A percentile compares a stretch with the other conserved stretches of the same genome.
Evolutionary conservation across 2,888 invertebrate genomes (phyloP).

Genomic region (Andrena marginata): DNA sequence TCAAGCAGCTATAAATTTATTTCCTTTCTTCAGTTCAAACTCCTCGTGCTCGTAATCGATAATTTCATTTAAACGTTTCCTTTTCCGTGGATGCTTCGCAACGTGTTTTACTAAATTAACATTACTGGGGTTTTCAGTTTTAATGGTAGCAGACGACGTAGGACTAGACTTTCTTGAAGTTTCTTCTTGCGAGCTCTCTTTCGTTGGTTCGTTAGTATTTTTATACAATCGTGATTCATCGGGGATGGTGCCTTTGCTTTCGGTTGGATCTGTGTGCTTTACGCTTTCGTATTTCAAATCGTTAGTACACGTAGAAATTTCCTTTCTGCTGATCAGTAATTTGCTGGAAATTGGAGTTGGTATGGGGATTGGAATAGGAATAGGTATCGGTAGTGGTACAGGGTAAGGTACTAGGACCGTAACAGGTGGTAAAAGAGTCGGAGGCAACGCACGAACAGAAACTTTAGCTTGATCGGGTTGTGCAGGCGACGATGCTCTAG

Average conservation of each 20-base stretch:
- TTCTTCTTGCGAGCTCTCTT: neutral
- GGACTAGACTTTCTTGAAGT: conserved; percentile 13
- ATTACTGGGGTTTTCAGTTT: neutral
- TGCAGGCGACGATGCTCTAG: neutral
- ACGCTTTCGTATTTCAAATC: conserved; percentile 4
- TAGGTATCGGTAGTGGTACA: conserved; percentile 50
- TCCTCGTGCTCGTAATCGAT: conserved; percentile 12
- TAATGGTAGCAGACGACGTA: neutral
- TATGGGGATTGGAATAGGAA: conserved; percentile 51
- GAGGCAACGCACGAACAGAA: neutral
- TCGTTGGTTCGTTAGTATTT: neutral
- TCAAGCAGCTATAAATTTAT: conserved; percentile 39
- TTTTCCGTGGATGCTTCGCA: conserved; percentile 24
- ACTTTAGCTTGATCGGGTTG: conserved; percentile 11
- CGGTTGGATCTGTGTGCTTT: neutral
- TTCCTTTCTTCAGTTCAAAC: conserved; percentile 20
- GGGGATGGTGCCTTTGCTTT: neutral
- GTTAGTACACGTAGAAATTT: neutral
- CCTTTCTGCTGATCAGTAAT: conserved; percentile 15
- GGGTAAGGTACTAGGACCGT: conserved; percentile 50
- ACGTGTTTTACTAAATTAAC: neutral
- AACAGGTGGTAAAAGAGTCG: conserved; percentile 30
- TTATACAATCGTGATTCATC: conserved; percentile 8
- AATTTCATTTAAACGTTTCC: conserved; percentile 31
- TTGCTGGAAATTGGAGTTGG: conserved; percentile 28